Percentiles rank a stretch among this genome's conserved stretches.
These are phyloP conservation scores for Hydrophis major DNA, from an alignment of 2,797 vertebrate genomes.

Conservation along the genomic window DNA sequence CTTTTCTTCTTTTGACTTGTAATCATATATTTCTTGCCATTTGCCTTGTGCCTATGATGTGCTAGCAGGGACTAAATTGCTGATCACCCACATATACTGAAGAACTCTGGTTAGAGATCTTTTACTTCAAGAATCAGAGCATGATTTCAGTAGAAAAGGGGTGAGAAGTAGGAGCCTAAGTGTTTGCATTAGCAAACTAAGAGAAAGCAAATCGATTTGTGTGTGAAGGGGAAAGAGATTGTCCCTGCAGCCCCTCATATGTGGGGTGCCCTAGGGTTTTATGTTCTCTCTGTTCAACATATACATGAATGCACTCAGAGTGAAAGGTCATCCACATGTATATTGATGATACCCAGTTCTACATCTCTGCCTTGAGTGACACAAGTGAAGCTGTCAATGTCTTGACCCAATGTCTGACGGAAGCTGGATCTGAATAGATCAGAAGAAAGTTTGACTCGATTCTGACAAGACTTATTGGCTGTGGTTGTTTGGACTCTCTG, in stretches of 20 bases:
- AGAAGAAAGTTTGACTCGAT: background rate
- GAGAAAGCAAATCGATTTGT: background rate
- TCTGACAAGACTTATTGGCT: background rate
- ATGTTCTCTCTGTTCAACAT: background rate
- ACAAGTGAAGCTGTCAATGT: background rate
- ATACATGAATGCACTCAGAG: background rate
- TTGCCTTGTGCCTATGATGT: background rate
- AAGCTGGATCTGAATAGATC: background rate
- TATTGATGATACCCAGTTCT: background rate
- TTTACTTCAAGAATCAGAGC: background rate
- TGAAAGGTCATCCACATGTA: background rate
- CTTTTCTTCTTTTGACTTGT: background rate
- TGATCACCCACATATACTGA: background rate
- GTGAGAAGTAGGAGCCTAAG: background rate
- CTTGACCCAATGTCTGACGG: background rate
- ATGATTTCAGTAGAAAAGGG: background rate
- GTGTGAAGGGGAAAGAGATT: background rate
- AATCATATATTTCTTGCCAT: background rate
- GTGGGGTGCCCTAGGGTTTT: background rate
- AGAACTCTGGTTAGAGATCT: background rate
- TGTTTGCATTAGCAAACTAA: background rate
- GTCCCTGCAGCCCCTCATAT: background rate
- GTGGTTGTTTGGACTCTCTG: background rate
- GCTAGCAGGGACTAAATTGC: background rate
- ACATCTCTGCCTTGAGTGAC: background rate